These are phyloP conservation scores for Masnerella sp. DNA, from an alignment of 2,888 invertebrate genomes.

Conservation along the genomic window DNA sequence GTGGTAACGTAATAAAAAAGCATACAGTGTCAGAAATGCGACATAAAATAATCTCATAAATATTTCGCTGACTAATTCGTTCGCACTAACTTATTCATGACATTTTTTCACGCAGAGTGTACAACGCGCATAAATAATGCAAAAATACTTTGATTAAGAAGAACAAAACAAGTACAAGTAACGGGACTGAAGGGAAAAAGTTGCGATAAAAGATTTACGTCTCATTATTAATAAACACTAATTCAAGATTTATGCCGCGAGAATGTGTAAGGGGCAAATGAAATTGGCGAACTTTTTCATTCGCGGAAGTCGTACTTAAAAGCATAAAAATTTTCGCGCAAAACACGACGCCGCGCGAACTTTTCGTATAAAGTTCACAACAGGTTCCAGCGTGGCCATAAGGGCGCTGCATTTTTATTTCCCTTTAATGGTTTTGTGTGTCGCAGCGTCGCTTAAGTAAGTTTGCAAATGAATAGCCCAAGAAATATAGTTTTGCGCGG, in stretches of 20 bases:
- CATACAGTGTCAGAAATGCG: no score
- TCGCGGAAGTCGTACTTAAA: conserved; percentile 20
- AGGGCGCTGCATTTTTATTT: conserved; percentile 12
- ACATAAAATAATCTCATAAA: no score
- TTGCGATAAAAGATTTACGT: neutral
- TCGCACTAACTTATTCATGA: no score
- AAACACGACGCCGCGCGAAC: conserved; percentile 15
- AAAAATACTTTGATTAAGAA: no score
- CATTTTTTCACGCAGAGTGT: no score
- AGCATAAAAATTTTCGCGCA: conserved; percentile 17
- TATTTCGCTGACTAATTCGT: no score
- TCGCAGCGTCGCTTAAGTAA: neutral
- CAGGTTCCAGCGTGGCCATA: conserved; percentile 15
- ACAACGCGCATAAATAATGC: no score
- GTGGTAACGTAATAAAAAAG: no score
- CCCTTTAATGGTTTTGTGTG: conserved; percentile 8
- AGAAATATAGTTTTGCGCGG: neutral
- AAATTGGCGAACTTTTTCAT: conserved; percentile 15
- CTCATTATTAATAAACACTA: conserved; percentile 14
- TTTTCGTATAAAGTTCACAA: conserved; percentile 23
- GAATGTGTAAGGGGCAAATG: conserved; percentile 12
- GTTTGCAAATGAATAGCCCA: neutral
- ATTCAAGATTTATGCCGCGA: conserved; percentile 13
- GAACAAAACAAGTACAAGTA: no score
- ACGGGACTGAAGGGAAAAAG: no score